Evolutionary conservation across 2,113 vertebrate genomes (phyloP), one percentile per base, ranked within the genome.

Genomic region (Willisornis vidua): DNA sequence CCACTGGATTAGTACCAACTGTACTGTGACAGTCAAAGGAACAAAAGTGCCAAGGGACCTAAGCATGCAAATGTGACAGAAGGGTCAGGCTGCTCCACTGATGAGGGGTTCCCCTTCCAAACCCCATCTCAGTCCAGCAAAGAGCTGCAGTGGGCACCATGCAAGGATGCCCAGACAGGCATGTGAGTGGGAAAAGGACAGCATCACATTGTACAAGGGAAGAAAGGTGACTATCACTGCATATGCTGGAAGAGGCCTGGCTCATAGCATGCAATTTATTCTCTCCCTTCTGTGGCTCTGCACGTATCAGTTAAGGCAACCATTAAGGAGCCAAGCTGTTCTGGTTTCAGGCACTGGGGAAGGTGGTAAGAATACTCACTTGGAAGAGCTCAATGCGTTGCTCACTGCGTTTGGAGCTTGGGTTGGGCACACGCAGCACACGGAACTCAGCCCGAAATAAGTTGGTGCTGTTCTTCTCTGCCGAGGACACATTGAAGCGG

Each of bases 301-400:
- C 55, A 72, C 10, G 0, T 65, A n/a, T 7, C n/a, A 86, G 2
- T 5, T 70, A 62, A 57, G 45, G 66, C 43, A 84, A 41, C 22
- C 10, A 22, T 41, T 81, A 82, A 46, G 57, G 19, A 94, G 33
- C 57, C 14, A 66, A 48, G 43, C 57, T 66, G 5, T 37, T 72
- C 12, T 37, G 26, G 51, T 61, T 65, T 80, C 19, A 83, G 72
- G 58, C 54, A 74, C 12, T 19, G 33, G 29, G 43, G 23, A 74
- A 68, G 29, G 41, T 14, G 26, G 31, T 51, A 35, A 62, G 7
- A 67, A 26, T 28, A 57, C 76, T 95, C 97, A 99, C 99, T 99
- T 99, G 99, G 97, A 99, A 99, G 94, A 99, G 98, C 97, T 99
- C 99, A 59, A 99, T 99, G 89, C 99, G 98, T 97, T 99, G 99